These are phyloP conservation scores for Salpingus planirostris DNA, from an alignment of 2,888 invertebrate genomes.

Conservation along the genomic window DNA sequence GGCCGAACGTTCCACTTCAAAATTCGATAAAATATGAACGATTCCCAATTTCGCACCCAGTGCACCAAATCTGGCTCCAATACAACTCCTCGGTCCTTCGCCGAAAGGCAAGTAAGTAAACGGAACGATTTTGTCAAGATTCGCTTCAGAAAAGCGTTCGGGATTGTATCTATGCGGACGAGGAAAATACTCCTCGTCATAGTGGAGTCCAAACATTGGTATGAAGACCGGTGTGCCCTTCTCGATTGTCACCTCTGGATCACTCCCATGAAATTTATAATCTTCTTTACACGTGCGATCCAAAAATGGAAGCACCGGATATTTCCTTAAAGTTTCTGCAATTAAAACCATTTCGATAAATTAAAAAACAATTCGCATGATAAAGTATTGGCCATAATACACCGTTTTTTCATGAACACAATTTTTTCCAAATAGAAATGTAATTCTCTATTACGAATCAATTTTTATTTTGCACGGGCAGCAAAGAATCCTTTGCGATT, in stretches of 20 bases:
- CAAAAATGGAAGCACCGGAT: conserved; percentile 36
- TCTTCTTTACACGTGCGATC: conserved; percentile 27
- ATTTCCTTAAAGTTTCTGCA: conserved; percentile 39
- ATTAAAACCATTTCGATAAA: too few species aligned
- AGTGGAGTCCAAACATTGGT: conserved; percentile 33
- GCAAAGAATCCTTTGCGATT: too few species aligned
- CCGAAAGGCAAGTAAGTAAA: conserved; percentile 15
- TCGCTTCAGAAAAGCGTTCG: conserved; percentile 35
- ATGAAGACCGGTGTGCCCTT: conserved; percentile 38
- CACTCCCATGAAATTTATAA: conserved; percentile 35
- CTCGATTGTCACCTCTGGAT: conserved; percentile 35
- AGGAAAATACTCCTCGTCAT: conserved; percentile 34
- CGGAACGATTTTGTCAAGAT: conserved; percentile 34
- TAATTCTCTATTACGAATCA: too few species aligned
- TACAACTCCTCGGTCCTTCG: conserved; percentile 16
- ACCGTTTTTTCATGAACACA: too few species aligned
- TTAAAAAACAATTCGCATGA: too few species aligned
- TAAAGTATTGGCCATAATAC: too few species aligned
- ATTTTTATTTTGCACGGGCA: too few species aligned
- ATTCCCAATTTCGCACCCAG: too few species aligned
- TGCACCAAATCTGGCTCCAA: too few species aligned
- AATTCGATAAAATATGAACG: too few species aligned
- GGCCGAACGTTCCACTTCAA: too few species aligned
- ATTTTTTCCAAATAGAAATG: too few species aligned
- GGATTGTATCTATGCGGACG: conserved; percentile 21